These are phyloP conservation scores for Enteromius paludinosus DNA, from an alignment of 2,797 vertebrate species.

Conservation along the genomic window DNA sequence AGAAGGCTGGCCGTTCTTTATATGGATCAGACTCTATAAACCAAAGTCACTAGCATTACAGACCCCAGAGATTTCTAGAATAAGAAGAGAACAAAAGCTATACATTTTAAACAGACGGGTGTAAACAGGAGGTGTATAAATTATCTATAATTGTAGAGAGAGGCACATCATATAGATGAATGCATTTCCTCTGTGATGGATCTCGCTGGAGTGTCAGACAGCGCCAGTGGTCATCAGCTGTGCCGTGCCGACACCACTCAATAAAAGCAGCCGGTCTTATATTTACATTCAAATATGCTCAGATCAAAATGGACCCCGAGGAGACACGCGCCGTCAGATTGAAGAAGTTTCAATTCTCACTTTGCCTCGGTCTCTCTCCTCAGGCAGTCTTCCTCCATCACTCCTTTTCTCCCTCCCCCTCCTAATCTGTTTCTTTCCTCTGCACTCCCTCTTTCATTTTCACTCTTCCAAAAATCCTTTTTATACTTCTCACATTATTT, in stretches of 20 bases:
- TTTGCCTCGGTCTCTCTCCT: slow-evolving; percentile 31
- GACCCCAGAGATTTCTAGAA: slow-evolving; percentile 8
- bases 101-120: slow-evolving; percentile 34
- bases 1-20: not conserved
- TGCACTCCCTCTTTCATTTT: slow-evolving; percentile 52
- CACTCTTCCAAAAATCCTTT: not conserved
- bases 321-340: slow-evolving; percentile 70
- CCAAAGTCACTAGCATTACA: slow-evolving; percentile 1
- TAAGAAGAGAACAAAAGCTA: slow-evolving; percentile 39
- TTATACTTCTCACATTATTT: not conserved
- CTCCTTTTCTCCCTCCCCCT: slow-evolving; percentile 41
- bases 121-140: slow-evolving; percentile 29
- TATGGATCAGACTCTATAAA: slow-evolving; percentile 1
- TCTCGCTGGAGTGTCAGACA: slow-evolving; percentile 45
- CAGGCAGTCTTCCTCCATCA: slow-evolving; percentile 55
- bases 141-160: slow-evolving; percentile 37
- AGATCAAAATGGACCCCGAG: slow-evolving; percentile 71
- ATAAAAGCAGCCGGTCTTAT: slow-evolving; percentile 71
- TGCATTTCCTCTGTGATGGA: slow-evolving; percentile 46
- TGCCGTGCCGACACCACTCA: slow-evolving; percentile 60
- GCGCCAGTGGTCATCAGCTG: slow-evolving; percentile 55
- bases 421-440: slow-evolving; percentile 34
- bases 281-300: slow-evolving; percentile 73
- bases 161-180: slow-evolving; percentile 41
- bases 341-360: slow-evolving; percentile 60